Conservation (phyloP, 2,113 vertebrate species). For the Bos taurus region DNA sequence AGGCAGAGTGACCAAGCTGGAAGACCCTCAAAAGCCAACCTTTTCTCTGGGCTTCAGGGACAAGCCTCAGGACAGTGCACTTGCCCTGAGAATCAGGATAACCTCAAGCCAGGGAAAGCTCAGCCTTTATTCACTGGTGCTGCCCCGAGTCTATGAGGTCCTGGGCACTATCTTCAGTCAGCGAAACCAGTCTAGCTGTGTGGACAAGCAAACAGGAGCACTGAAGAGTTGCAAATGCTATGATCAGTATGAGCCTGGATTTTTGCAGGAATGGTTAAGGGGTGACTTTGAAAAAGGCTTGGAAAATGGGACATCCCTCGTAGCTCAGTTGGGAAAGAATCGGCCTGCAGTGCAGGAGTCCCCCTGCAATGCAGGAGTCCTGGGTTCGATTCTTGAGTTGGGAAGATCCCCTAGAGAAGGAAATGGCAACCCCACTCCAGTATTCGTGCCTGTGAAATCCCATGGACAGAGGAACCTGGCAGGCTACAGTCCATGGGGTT, state of each 20-base stretch:
- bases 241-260: neutral
- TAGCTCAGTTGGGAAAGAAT: neutral
- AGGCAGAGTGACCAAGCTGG: neutral
- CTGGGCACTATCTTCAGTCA: neutral
- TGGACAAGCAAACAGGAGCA: neutral
- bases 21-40: neutral
- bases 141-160: neutral
- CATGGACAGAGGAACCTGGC: neutral
- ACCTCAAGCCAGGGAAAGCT: neutral
- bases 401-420: neutral
- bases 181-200: neutral
- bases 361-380: neutral
- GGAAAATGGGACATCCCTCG: neutral
- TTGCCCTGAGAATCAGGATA: neutral
- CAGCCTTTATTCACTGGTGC: neutral
- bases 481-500: neutral
- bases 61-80: accelerated
- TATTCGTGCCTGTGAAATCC: neutral
- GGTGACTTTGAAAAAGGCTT: neutral
- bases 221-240: neutral
- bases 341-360: neutral
- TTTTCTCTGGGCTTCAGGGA: neutral
- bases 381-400: neutral
- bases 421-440: neutral
- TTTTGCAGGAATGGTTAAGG: neutral